Percentiles rank a stretch among this genome's conserved stretches.
Evolutionary conservation across 2,113 vertebrate species (phyloP).

Genomic region (Neolamprologus tretocephalus): DNA sequence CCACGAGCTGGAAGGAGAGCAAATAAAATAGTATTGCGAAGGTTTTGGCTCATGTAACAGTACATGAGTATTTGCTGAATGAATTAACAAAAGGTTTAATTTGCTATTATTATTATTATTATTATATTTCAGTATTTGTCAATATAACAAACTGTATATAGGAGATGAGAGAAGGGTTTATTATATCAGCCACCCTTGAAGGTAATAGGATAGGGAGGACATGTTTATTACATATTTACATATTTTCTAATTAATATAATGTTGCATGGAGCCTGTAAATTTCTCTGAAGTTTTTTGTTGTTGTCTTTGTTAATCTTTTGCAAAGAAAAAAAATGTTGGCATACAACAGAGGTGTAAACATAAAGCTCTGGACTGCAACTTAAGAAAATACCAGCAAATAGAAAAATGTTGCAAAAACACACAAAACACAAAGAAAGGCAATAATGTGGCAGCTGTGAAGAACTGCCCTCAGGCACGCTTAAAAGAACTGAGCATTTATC

Average conservation of each 20-base stretch:
- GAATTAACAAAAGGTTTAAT: neutral
- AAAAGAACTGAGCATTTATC: neutral
- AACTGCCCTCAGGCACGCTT: neutral
- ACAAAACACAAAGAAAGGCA: neutral
- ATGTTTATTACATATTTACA: neutral
- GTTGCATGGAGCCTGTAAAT: neutral
- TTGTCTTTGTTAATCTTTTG: neutral
- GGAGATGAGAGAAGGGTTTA: neutral
- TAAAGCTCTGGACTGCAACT: neutral
- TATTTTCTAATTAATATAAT: neutral
- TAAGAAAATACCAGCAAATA: neutral
- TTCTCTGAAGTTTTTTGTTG: neutral
- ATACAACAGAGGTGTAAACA: neutral
- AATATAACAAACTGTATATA: neutral
- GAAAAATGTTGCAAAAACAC: neutral
- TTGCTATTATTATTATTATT: neutral
- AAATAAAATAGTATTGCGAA: neutral
- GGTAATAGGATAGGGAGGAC: neutral
- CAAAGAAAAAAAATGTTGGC: neutral
- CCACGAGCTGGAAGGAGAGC: neutral
- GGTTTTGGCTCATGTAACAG: neutral
- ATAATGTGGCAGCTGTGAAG: neutral
- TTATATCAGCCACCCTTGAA: neutral
- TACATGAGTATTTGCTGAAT: neutral
- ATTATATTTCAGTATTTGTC: neutral